Evolutionary conservation across 2,113 vertebrate genomes (phyloP), one percentile per base, ranked within the genome.

Genomic region (Pipa parva): DNA sequence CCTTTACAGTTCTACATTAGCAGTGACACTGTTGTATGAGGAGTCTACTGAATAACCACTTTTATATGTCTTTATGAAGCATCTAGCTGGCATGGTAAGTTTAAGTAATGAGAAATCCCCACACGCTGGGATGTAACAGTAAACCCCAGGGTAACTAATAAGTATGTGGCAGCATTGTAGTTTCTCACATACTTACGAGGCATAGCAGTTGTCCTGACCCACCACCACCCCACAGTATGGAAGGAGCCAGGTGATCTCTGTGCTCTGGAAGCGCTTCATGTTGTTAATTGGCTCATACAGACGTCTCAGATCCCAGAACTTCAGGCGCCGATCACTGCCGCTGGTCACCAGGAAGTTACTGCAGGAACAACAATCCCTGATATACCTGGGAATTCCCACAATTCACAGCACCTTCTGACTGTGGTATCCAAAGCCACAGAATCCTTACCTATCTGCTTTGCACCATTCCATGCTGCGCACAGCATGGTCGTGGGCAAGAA

Each of bases 291-390:
- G 95, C 46, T 89, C 77, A 0, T 87, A 82, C 25, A 85, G 86
- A 60, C 90, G 85, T 20, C 87, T 87, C 74, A 98, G 76, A 33
- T 99, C 92, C 96, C 97, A 99, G 58, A 92, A 90, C 81, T 97
- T 98, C 75, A 95, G 79, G 68, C 86, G 89, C 28, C 96, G 92
- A 61, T 99, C 97, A 0, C 88, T 94, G 21, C 95, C 92, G 1
- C 92, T 89, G 0, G 96, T 95, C 71, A 85, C 92, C 79, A 98
- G 67, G 76, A 98, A 86, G 72, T 91, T 72, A 71, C 95, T 99
- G 61, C 59, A 62, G 11, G 5, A 18, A 46, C 3, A 57, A 28
- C 7, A 20, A 33, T 17, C 36, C 13, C 31, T 12, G 2, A 33
- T 10, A 33, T 33, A 33, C 31, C 8, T 2, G 7, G 31, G 7